A percentile compares a stretch with the other conserved stretches of the same genome.
phyloP scores from a whole-genome alignment of 2,888 invertebrate species.

The Malachius bipustulatus region DNA sequence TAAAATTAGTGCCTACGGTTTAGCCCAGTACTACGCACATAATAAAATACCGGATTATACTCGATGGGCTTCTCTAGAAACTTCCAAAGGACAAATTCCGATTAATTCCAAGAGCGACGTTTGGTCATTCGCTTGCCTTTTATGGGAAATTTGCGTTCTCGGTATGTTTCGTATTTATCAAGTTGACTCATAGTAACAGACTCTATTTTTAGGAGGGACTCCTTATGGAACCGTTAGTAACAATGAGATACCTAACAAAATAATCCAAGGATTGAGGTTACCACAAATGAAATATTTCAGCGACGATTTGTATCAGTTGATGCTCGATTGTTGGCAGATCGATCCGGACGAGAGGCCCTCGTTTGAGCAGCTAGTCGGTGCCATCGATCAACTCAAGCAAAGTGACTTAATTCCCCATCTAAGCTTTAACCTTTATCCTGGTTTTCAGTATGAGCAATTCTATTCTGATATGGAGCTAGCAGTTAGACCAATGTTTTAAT shows the following conservation, averaged over 20 bases:
- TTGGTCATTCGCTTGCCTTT: conserved; percentile 71
- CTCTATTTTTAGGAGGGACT: conserved; percentile 48
- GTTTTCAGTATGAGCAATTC: conserved; percentile 35
- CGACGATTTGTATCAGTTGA: conserved; percentile 69
- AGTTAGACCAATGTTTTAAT: conserved; percentile 27
- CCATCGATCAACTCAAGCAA: conserved; percentile 22
- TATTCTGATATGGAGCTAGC: conserved; percentile 32
- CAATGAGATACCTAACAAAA: conserved; percentile 54
- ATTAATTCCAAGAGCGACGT: conserved; percentile 65
- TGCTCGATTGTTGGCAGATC: conserved; percentile 74
- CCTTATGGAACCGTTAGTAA: conserved; percentile 61
- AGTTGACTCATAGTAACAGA: no score
- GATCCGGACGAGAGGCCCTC: conserved; percentile 69
- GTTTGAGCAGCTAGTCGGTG: conserved; percentile 45
- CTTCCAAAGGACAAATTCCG: conserved; percentile 54
- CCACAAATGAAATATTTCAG: conserved; percentile 62
- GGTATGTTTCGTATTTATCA: conserved; percentile 35
- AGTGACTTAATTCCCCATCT: conserved; percentile 24
- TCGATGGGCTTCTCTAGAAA: conserved; percentile 71
- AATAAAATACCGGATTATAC: conserved; percentile 60
- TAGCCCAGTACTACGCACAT: conserved; percentile 52
- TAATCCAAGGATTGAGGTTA: conserved; percentile 58
- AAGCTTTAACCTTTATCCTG: conserved; percentile 29
- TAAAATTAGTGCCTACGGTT: conserved; percentile 65
- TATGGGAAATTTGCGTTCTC: conserved; percentile 73